These are phyloP conservation scores for Scomber japonicus DNA, from an alignment of 2,113 vertebrate genomes.

Conservation along the genomic window DNA sequence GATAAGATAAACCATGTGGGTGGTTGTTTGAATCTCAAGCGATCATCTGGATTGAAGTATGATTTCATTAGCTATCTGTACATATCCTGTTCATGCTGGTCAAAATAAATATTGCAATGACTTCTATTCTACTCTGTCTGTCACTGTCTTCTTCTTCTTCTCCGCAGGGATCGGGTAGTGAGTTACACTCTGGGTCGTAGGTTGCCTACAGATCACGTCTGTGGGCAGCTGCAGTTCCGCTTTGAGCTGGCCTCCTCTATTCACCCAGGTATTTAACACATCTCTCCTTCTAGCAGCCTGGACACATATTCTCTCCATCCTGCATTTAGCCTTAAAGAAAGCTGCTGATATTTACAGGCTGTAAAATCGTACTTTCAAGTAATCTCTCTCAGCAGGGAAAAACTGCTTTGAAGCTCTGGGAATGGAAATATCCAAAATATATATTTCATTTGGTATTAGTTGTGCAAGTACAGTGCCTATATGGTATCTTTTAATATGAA, in stretches of 20 bases:
- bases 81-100: not conserved
- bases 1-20: slow-evolving; percentile 5
- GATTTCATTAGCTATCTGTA: not conserved
- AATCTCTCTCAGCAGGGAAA: too few relatives aligned
- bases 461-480: too few relatives aligned
- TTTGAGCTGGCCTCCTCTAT: slow-evolving; percentile 98
- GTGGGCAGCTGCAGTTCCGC: slow-evolving; percentile 97
- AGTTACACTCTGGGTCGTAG: slow-evolving; percentile 95
- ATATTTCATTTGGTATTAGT: too few relatives aligned
- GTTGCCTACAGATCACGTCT: slow-evolving; percentile 97
- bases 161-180: slow-evolving; percentile 93
- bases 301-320: not conserved
- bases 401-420: too few relatives aligned
- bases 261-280: slow-evolving; percentile 88
- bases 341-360: too few relatives aligned
- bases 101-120: not conserved
- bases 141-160: not conserved
- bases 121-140: not conserved
- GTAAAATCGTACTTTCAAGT: not conserved
- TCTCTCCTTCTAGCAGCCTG: not conserved
- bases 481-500: too few relatives aligned
- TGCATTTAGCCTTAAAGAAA: not conserved
- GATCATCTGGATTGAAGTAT: not conserved
- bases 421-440: too few relatives aligned
- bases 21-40: not conserved